Evolutionary conservation across 2,888 invertebrate species (phyloP), one percentile per base, ranked within the genome.

Genomic region (Achlya flavicornis): DNA sequence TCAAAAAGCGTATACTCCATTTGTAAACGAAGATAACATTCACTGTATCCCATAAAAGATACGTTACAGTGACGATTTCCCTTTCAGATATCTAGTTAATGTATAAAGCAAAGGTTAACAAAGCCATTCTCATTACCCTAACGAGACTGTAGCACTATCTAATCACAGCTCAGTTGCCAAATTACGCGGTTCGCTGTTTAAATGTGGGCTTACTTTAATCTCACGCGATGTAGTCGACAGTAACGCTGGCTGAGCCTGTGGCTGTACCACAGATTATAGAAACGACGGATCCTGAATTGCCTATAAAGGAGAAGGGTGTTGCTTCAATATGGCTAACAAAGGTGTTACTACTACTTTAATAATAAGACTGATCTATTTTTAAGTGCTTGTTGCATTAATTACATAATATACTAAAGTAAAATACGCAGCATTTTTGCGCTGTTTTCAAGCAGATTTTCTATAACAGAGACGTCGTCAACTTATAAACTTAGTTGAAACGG

Each of bases 111-210:
- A 85, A 88, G 88, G 88, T 89, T 90, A 89, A 88, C 89, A 88
- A 86, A 86, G 86, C 86, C 78, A 81, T 88, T 84, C 87, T 91
- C 90, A 91, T 93, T 91, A 89, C 79, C 84, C 83, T 90, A 93
- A 92, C 90, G 88, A 90, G 91, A 82, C 84, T 82, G 83, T 87
- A 89, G 88, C 90, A 90, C 91, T 91, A 90, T 92, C 92, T 92
- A 92, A 92, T 92, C 91, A 91, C 87, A 87, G 89, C 79, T 87
- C 85, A 88, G 89, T 90, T 93, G 92, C 92, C 92, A 92, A 93
- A 93, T 92, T 92, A 90, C 88, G 88, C 88, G 87, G 88, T 87
- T 83, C 82, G 81, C 84, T 89, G 88, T 91, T 89, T 87, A 88
- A 90, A 90, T 88, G 90, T 86, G 81, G 88, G 87, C 83, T 90